phyloP scores from a whole-genome alignment of 2,113 vertebrate species.

The Chiloscyllium plagiosum region DNA sequence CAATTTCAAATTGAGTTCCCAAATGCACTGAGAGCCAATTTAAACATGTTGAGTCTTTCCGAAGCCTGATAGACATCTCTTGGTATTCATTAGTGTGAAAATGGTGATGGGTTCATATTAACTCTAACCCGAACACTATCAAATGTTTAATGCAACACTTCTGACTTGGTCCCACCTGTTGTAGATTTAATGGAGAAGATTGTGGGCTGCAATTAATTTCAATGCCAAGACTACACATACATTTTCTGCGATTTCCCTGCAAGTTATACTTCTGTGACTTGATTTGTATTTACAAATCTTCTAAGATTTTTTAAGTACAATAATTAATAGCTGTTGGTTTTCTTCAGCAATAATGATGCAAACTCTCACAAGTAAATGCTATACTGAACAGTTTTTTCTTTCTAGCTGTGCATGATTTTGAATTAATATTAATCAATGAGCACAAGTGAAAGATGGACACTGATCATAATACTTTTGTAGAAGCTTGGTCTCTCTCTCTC shows the following conservation, averaged over 20 bases:
- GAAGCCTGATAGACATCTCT: not conserved
- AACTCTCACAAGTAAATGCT: not conserved
- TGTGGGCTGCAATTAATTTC: not conserved
- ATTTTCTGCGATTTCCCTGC: not conserved
- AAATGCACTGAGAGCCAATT: not conserved
- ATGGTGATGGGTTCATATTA: not conserved
- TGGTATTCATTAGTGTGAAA: not conserved
- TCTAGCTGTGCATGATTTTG: not conserved
- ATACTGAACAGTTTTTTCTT: not conserved
- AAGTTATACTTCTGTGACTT: not conserved
- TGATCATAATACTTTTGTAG: not conserved
- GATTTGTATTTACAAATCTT: slow-evolving; percentile 20
- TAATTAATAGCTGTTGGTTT: slow-evolving; percentile 9
- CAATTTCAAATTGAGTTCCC: not conserved
- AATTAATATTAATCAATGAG: not conserved
- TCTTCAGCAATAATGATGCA: not conserved
- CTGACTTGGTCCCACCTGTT: not conserved
- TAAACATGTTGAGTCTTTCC: not conserved
- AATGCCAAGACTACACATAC: not conserved
- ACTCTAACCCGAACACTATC: no score
- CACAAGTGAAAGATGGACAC: not conserved
- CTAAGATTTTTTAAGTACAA: slow-evolving; percentile 5
- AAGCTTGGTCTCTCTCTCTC: not conserved
- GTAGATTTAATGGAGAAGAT: not conserved
- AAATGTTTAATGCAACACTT: not conserved